Base-by-base conservation (phyloP, 2,113 vertebrate species). In the Furnarius figulus region DNA sequence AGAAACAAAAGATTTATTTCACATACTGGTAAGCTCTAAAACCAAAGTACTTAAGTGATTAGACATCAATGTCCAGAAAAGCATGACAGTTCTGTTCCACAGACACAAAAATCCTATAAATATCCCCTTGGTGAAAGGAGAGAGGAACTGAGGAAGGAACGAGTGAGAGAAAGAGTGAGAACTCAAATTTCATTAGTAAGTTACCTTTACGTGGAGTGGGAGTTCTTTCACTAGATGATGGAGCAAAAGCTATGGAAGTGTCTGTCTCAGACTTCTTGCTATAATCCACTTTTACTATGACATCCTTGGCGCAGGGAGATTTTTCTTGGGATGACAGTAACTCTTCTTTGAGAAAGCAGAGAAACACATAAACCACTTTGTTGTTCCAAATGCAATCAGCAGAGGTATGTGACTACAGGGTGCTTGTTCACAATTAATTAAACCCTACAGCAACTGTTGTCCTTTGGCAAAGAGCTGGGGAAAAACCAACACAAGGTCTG, bases 201-300 rank as follows among this genome's bases (percentile, higher is more conserved):
- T 98, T 98, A 99, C 99, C 99, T 99, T 99, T 99, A 90, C 97
- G 98, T 35, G 97, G 87, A 42, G 98, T 87, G 1, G 98, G 95
- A 87, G 98, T 97, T 97, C 98, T 99, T 78, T 99, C 98, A 93
- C 98, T 98, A 92, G 98, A 98, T 66, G 98, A 98, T 94, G 95
- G 85, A 71, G 98, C 98, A 53, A 98, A 99, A 50, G 92, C 98
- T 95, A 99, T 98, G 23, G 98, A 99, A 39, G 98, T 98, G 82
- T 99, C 99, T 8, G 96, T 98, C 65, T 99, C 99, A 2, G 98
- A 96, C 90, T 99, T 99, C 97, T 99, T 99, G 98, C 98, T 99
- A 56, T 99, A 98, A 79, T 99, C 99, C 83, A 99, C 98, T 94
- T 98, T 99, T 40, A 99, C 98, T 42, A 99, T 98, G 33, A 99